These are phyloP conservation scores for Eucriotettix oculatus DNA, from an alignment of 2,888 invertebrate species.

Conservation along the genomic window DNA sequence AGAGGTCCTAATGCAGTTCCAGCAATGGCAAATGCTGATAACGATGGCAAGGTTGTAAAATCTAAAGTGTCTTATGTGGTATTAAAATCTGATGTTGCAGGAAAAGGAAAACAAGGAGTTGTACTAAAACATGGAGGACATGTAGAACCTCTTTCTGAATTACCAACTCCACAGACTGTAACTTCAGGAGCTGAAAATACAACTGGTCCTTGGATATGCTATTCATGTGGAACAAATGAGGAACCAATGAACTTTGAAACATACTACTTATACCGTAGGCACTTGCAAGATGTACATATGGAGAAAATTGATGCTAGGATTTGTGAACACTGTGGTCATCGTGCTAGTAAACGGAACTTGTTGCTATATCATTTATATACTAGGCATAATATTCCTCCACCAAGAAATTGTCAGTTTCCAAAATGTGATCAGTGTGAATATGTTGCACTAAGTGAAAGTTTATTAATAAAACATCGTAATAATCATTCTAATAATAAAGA, in stretches of 20 bases:
- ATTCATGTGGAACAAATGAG: slow-evolving; percentile 52
- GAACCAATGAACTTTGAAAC: slow-evolving; percentile 54
- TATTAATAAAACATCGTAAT: slow-evolving; percentile 53
- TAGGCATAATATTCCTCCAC: slow-evolving; percentile 59
- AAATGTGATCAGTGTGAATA: slow-evolving; percentile 62
- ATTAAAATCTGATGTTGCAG: slow-evolving; percentile 26
- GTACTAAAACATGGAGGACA: slow-evolving; percentile 6
- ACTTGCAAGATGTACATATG: slow-evolving; percentile 51
- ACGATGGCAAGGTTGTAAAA: slow-evolving; percentile 18
- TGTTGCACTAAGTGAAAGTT: slow-evolving; percentile 52
- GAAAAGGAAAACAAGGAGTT: slow-evolving; percentile 14
- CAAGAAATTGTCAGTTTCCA: slow-evolving; percentile 53
- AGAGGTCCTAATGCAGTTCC: slow-evolving; percentile 4
- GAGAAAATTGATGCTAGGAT: slow-evolving; percentile 58
- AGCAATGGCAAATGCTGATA: slow-evolving; percentile 24
- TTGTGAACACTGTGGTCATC: slow-evolving; percentile 74
- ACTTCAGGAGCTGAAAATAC: slow-evolving; percentile 19
- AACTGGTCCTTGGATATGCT: slow-evolving; percentile 63
- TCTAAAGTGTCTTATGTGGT: slow-evolving; percentile 32
- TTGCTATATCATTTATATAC: slow-evolving; percentile 63
- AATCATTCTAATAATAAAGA: slow-evolving; percentile 30
- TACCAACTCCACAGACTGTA: slow-evolving; percentile 10
- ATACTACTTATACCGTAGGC: slow-evolving; percentile 63
- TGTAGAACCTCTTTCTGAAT: slow-evolving; percentile 5
- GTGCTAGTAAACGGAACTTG: slow-evolving; percentile 52